phyloP scores from a whole-genome alignment of 2,888 invertebrate genomes.

The Clusia tigrina region DNA sequence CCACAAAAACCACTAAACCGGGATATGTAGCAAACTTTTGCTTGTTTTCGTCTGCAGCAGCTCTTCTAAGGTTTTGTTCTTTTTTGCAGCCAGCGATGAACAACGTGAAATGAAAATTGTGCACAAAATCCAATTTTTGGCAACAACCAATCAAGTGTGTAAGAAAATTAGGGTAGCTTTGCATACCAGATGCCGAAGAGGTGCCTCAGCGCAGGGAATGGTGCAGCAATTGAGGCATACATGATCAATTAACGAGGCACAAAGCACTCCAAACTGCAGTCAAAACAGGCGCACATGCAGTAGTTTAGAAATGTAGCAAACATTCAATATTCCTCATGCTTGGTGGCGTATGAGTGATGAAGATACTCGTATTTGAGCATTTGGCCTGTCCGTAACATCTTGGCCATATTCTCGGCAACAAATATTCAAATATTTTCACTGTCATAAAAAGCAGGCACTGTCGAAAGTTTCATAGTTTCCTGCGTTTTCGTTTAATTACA shows the following conservation, averaged over 20 bases:
- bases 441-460: constrained; percentile 36
- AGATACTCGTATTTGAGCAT: too few relatives aligned
- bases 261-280: too few relatives aligned
- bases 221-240: too few relatives aligned
- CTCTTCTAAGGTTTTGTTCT: background rate
- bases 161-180: constrained; percentile 34
- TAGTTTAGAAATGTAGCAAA: too few relatives aligned
- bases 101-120: background rate
- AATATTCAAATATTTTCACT: constrained; percentile 29
- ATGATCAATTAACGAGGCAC: too few relatives aligned
- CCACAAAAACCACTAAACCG: constrained; percentile 58
- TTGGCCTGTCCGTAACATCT: background rate
- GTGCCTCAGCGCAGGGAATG: too few relatives aligned
- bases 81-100: background rate
- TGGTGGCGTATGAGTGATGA: too few relatives aligned
- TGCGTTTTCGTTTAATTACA: constrained; percentile 43
- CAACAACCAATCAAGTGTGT: constrained; percentile 54
- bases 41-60: background rate
- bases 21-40: constrained; percentile 44
- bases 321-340: too few relatives aligned
- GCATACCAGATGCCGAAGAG: too few relatives aligned
- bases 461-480: constrained; percentile 42
- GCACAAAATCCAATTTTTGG: constrained; percentile 25
- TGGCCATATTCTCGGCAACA: background rate
- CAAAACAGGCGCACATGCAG: too few relatives aligned